A percentile compares a stretch with the other conserved stretches of the same genome.
Conservation (phyloP, 2,888 invertebrate species). For the Scaptomyza tumidula region DNA sequence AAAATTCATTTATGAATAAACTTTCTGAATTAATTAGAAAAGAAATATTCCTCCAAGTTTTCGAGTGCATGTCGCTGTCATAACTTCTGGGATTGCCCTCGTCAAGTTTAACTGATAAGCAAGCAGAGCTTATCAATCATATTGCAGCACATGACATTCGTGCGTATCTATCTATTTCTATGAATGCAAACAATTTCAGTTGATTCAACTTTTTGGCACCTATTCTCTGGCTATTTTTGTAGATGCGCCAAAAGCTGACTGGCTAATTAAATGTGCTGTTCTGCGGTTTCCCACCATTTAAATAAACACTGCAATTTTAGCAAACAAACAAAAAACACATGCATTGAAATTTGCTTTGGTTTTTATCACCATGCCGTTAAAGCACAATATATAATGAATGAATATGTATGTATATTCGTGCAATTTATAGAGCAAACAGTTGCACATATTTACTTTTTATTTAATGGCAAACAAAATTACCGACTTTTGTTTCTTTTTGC, state of each 20-base stretch:
- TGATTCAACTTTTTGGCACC: constrained; percentile 29
- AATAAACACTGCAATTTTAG: constrained; percentile 45
- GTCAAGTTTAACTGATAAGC: constrained; percentile 30
- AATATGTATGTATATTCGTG: constrained; percentile 1
- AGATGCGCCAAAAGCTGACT: constrained; percentile 38
- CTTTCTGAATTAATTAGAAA: too few relatives aligned
- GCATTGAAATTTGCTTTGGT: constrained; percentile 36
- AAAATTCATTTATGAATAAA: too few relatives aligned
- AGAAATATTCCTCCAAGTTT: neutral
- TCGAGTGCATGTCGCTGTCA: constrained; percentile 3
- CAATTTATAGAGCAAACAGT: constrained; percentile 33
- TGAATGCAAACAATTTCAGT: constrained; percentile 7
- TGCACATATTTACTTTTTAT: constrained; percentile 45
- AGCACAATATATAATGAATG: neutral
- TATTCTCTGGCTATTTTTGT: constrained; percentile 42
- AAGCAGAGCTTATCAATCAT: constrained; percentile 44
- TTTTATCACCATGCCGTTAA: too few relatives aligned
- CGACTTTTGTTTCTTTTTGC: constrained; percentile 29
- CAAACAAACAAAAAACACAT: constrained; percentile 1
- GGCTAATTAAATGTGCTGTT: constrained; percentile 35
- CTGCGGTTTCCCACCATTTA: constrained; percentile 31
- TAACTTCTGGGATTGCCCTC: constrained; percentile 34
- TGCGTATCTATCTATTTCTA: neutral
- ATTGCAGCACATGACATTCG: neutral
- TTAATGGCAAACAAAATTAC: constrained; percentile 63